Conservation (phyloP, 2,888 invertebrate species). For the Dynastes tityus region DNA sequence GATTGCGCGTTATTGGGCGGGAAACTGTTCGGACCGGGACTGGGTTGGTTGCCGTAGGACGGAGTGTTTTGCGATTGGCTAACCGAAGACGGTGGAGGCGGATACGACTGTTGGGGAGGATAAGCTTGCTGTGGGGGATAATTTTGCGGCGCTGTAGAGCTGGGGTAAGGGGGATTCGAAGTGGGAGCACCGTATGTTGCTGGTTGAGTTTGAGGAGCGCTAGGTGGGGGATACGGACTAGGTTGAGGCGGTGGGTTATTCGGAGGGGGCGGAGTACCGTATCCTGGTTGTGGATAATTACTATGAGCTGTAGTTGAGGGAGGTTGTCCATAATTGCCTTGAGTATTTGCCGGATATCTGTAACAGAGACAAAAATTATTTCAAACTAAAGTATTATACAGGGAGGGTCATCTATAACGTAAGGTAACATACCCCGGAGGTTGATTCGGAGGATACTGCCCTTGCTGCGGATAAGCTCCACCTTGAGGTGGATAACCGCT, state of each 20-base stretch:
- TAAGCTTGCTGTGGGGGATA: slow-evolving; percentile 72
- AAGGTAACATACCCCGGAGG: slow-evolving; percentile 71
- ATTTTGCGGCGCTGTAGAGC: slow-evolving; percentile 62
- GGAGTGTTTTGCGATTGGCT: slow-evolving; percentile 75
- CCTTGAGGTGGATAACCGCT: slow-evolving; percentile 79
- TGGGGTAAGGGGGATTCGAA: slow-evolving; percentile 66
- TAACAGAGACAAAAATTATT: background rate
- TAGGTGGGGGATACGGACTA: slow-evolving; percentile 33
- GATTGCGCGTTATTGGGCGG: slow-evolving; percentile 72
- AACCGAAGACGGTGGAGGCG: slow-evolving; percentile 71
- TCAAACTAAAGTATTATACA: background rate
- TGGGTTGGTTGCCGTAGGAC: slow-evolving; percentile 75
- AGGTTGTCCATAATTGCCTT: slow-evolving; percentile 77
- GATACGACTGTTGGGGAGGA: slow-evolving; percentile 74
- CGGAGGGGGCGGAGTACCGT: slow-evolving; percentile 69
- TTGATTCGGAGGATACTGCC: slow-evolving; percentile 78
- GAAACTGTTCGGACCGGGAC: slow-evolving; percentile 72
- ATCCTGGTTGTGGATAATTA: slow-evolving; percentile 73
- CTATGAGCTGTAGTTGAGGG: slow-evolving; percentile 74
- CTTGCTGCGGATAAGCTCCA: slow-evolving; percentile 78
- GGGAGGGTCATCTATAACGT: too few relatives aligned
- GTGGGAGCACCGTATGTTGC: slow-evolving; percentile 65
- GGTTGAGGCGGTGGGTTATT: slow-evolving; percentile 60
- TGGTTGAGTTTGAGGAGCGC: slow-evolving; percentile 61
- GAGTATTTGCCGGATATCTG: slow-evolving; percentile 74